Evolutionary conservation across 2,888 invertebrate species (phyloP), one percentile per base, ranked within the genome.

Genomic region (Hirudinaria manillensis): DNA sequence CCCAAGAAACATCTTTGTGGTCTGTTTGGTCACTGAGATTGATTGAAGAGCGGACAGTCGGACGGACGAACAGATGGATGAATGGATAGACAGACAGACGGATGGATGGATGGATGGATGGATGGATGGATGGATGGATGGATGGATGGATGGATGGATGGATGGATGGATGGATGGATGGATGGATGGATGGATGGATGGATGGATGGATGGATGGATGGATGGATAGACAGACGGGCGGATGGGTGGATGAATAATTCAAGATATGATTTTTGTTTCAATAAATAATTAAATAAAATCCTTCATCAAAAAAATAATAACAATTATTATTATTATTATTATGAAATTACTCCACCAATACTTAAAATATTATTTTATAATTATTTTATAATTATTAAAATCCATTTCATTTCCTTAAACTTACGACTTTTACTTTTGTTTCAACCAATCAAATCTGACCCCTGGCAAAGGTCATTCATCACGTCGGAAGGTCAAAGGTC

Each of bases 151-250:
- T 67, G 67, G 24, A 21, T 67, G 67, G 24, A 21, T 67, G 67
- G 67, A 21, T 67, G 67, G 34, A 21, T 32, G 67, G 67, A 21
- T 67, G 67, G 24, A 32, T 67, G 67, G 67, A 10, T 67, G 67
- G 21, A 32, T 67, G 67, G 29, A 29, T 29, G 34, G 34, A 32
- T 67, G 67, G 27, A 61, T 61, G 61, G 27, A 61, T 7, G n/a
- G 27, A 61, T 61, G 27, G 27, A 61, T 61, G 27, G 27, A 61
- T 24, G 61, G 27, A 61, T 61, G 61, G 27, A 61, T 61, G 61
- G 27, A 27, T 27, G 61, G 27, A 61, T 27, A 13, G 27, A 53
- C 13, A 13, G n/a, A 24, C 21, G 61, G 29, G 13, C 21, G 61
- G 29, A 61, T 61, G 61, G 29, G n/a, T 61, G 61, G 61, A 61